phyloP scores from a whole-genome alignment of 2,888 invertebrate species.

The Kryphioiulus occultus region DNA sequence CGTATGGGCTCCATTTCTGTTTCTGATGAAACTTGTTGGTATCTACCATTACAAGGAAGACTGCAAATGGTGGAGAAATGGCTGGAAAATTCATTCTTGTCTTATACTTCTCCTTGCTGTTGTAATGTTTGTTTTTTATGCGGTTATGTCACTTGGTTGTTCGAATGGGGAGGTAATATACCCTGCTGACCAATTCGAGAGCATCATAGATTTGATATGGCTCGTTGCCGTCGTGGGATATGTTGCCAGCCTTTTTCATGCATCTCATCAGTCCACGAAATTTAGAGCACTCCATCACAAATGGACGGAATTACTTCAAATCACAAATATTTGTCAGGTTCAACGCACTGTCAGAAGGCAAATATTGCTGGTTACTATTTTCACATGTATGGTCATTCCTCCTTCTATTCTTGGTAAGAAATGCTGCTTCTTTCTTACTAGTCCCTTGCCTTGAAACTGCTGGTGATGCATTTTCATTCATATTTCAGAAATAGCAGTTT shows the following conservation, averaged over 20 bases:
- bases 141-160: neutral
- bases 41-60: conserved; percentile 15
- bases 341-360: neutral
- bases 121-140: neutral
- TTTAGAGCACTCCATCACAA: neutral
- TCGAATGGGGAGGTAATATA: neutral
- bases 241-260: neutral
- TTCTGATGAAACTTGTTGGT: neutral
- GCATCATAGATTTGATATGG: neutral
- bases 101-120: neutral
- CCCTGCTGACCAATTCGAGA: neutral
- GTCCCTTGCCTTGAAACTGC: no score
- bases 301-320: neutral
- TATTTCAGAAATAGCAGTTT: neutral
- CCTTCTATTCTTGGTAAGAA: neutral
- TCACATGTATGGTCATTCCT: neutral
- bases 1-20: conserved; percentile 11
- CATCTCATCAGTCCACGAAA: neutral
- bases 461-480: neutral
- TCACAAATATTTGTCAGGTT: neutral
- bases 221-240: neutral
- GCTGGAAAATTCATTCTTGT: neutral
- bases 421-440: neutral
- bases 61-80: neutral
- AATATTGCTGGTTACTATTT: neutral